Evolutionary conservation across 2,113 vertebrate species (phyloP).

Genomic region (Neotoma lepida): DNA sequence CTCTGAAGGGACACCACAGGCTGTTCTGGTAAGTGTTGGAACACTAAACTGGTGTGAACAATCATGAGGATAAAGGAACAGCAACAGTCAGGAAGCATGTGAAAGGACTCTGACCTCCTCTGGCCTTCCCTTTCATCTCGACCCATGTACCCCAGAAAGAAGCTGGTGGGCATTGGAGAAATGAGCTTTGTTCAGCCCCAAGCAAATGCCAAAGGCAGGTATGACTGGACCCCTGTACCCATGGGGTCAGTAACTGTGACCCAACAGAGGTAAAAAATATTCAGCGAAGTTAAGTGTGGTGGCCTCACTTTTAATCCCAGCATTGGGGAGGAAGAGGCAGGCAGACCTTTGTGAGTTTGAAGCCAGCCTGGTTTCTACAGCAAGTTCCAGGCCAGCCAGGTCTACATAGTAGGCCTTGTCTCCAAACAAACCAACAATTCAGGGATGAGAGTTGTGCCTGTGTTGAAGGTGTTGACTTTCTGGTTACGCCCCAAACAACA

Average conservation of each 20-base stretch:
- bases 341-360: background rate
- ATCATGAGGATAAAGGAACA: background rate
- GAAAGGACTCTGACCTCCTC: background rate
- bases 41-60: background rate
- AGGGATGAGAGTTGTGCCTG: background rate
- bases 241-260: background rate
- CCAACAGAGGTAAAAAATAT: background rate
- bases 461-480: background rate
- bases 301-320: background rate
- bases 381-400: background rate
- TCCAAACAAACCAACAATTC: background rate
- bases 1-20: background rate
- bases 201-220: background rate
- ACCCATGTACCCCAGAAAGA: background rate
- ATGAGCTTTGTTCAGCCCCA: background rate
- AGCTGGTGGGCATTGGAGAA: background rate
- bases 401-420: background rate
- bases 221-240: background rate
- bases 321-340: background rate
- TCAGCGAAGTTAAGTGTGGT: background rate
- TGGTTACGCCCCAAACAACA: background rate
- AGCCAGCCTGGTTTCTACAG: background rate
- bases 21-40: background rate
- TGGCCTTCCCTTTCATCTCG: background rate
- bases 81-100: background rate